These are phyloP conservation scores for Alcis repandata DNA, from an alignment of 2,888 invertebrate species.

Conservation along the genomic window DNA sequence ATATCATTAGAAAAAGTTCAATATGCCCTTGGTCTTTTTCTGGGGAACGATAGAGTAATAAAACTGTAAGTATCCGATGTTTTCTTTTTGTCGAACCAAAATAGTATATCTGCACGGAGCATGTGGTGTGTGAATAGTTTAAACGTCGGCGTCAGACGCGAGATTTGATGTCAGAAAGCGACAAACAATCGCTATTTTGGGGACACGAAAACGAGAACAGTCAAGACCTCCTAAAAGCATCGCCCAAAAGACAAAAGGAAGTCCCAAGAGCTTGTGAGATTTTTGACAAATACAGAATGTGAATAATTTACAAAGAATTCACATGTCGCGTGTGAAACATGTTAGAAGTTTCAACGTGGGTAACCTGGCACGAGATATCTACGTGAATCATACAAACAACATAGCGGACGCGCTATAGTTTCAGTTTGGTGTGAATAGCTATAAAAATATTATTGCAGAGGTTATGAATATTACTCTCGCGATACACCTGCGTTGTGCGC, in stretches of 20 bases:
- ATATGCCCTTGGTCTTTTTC: slow-evolving; percentile 50
- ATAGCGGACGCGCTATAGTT: slow-evolving; percentile 45
- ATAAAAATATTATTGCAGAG: slow-evolving; percentile 41
- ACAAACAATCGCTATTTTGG: slow-evolving; percentile 46
- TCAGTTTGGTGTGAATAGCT: slow-evolving; percentile 40
- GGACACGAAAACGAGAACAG: slow-evolving; percentile 25
- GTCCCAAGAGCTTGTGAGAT: slow-evolving; percentile 37
- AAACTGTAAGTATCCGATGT: slow-evolving; percentile 50
- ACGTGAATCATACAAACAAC: slow-evolving; percentile 63
- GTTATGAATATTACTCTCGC: slow-evolving; percentile 45
- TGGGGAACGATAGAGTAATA: slow-evolving; percentile 47
- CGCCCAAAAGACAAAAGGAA: slow-evolving; percentile 33
- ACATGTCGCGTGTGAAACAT: slow-evolving; percentile 56
- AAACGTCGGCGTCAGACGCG: slow-evolving; percentile 34
- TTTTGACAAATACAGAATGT: slow-evolving; percentile 50
- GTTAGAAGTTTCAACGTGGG: slow-evolving; percentile 62
- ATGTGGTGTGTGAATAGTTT: slow-evolving; percentile 46
- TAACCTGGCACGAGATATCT: slow-evolving; percentile 66
- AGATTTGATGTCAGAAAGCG: slow-evolving; percentile 47
- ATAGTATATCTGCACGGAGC: slow-evolving; percentile 48
- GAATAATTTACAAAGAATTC: slow-evolving; percentile 62
- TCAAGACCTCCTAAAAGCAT: slow-evolving; percentile 25
- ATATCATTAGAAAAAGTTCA: slow-evolving; percentile 43
- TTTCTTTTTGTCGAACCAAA: slow-evolving; percentile 51
- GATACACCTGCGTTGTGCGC: slow-evolving; percentile 50